Evolutionary conservation across 2,888 invertebrate genomes (phyloP).

Genomic region (Copidosoma aretas): DNA sequence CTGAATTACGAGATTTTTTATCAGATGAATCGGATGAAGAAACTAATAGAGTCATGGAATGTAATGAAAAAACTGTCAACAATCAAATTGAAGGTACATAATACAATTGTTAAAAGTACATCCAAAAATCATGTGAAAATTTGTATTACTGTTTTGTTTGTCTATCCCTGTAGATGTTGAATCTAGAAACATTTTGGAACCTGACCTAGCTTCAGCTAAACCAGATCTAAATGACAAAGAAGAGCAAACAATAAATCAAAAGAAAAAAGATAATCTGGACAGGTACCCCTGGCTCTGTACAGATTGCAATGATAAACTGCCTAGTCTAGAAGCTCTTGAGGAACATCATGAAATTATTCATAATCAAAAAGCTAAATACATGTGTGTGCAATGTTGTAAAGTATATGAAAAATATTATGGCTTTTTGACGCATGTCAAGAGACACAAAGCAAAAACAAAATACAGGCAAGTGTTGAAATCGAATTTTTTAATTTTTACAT

Average conservation of each 20-base stretch:
- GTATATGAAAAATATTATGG: conserved; percentile 69
- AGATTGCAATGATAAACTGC: conserved; percentile 64
- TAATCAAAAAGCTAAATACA: conserved; percentile 69
- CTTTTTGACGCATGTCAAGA: conserved; percentile 71
- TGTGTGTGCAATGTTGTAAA: conserved; percentile 73
- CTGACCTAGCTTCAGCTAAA: too few species aligned
- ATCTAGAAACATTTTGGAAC: too few species aligned
- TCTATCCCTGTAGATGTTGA: too few species aligned
- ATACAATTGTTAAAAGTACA: conserved; percentile 10
- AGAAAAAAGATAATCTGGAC: conserved; percentile 59
- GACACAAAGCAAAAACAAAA: conserved; percentile 70
- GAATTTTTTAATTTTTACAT: not conserved
- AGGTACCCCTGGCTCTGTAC: conserved; percentile 66
- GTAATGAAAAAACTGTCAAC: conserved; percentile 50
- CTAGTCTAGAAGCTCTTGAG: conserved; percentile 65
- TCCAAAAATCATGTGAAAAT: not conserved
- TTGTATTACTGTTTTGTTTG: too few species aligned
- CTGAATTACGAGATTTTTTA: conserved; percentile 46
- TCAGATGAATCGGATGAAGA: conserved; percentile 45
- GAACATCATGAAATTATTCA: conserved; percentile 71
- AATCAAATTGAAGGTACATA: conserved; percentile 59
- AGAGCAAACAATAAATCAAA: conserved; percentile 23
- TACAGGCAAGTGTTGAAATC: conserved; percentile 61
- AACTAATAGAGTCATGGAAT: conserved; percentile 44
- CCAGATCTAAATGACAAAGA: not conserved